Evolutionary conservation across 2,888 invertebrate genomes (phyloP).

Genomic region (Acheta domesticus): DNA sequence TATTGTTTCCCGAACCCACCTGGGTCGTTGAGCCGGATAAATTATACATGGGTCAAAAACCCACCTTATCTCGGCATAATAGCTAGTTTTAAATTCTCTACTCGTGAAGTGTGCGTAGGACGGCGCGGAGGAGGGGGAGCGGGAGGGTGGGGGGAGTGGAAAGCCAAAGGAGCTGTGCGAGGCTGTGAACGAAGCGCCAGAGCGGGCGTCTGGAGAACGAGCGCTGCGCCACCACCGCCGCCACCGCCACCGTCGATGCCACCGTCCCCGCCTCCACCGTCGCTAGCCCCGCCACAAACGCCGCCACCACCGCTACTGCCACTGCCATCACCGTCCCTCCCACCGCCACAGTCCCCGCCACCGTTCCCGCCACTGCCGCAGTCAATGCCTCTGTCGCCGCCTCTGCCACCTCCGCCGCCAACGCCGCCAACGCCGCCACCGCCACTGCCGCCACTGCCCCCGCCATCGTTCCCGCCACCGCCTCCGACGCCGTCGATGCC

Average conservation of each 20-base stretch:
- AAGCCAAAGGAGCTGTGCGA: neutral
- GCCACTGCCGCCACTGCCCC: neutral
- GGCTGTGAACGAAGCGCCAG: too few relatives aligned
- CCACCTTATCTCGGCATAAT: neutral
- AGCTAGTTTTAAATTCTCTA: slow-evolving; percentile 9
- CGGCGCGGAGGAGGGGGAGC: neutral
- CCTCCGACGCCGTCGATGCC: too few relatives aligned
- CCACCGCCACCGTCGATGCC: too few relatives aligned
- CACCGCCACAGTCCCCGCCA: neutral
- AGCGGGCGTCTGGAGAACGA: too few relatives aligned
- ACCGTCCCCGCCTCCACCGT: too few relatives aligned
- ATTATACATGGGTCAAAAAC: slow-evolving; percentile 9
- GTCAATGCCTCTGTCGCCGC: neutral
- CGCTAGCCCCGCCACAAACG: too few relatives aligned
- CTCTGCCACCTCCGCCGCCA: neutral
- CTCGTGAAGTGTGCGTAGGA: neutral
- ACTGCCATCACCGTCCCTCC: too few relatives aligned
- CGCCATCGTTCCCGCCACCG: too few relatives aligned
- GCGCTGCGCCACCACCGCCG: too few relatives aligned
- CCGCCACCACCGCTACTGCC: too few relatives aligned
- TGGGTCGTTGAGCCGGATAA: slow-evolving; percentile 9
- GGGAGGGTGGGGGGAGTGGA: neutral
- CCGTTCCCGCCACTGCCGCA: neutral
- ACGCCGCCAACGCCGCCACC: neutral
- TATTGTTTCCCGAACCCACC: slow-evolving; percentile 18